A percentile compares a stretch with the other conserved stretches of the same genome.
phyloP scores from a whole-genome alignment of 2,888 invertebrate genomes.

The Folsomia manolachei region DNA sequence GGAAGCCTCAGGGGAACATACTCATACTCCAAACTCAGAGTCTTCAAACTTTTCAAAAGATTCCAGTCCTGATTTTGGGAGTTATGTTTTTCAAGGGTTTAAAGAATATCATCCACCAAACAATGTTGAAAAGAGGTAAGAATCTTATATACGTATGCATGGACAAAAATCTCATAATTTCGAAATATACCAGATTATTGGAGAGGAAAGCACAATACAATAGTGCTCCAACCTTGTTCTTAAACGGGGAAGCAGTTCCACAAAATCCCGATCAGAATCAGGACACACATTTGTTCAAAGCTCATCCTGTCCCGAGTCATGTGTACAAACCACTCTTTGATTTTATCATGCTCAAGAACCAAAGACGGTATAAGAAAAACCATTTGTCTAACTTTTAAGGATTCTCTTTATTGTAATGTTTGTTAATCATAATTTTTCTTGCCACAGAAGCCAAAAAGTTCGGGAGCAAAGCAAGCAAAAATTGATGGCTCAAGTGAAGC shows the following conservation, averaged over 20 bases:
- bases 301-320: slow-evolving; percentile 48
- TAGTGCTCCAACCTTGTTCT: slow-evolving; percentile 41
- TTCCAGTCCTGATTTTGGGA: slow-evolving; percentile 47
- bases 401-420: too few relatives aligned
- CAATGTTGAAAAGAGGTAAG: slow-evolving; percentile 44
- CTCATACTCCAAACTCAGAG: slow-evolving; percentile 27
- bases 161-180: too few relatives aligned
- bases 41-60: slow-evolving; percentile 43
- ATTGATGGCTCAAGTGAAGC: slow-evolving; percentile 47
- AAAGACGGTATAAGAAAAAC: slow-evolving; percentile 45
- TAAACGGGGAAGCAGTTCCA: not conserved
- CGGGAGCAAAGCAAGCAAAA: slow-evolving; percentile 47
- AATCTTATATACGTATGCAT: too few relatives aligned
- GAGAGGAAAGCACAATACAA: slow-evolving; percentile 42
- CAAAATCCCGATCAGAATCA: slow-evolving; percentile 24
- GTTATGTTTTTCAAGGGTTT: not conserved
- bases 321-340: slow-evolving; percentile 47
- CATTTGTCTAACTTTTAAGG: not conserved
- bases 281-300: slow-evolving; percentile 30
- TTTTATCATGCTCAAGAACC: slow-evolving; percentile 48
- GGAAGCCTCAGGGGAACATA: slow-evolving; percentile 17
- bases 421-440: not conserved
- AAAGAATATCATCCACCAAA: slow-evolving; percentile 42
- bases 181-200: slow-evolving; percentile 16
- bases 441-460: slow-evolving; percentile 35